phyloP scores from a whole-genome alignment of 2,113 vertebrate species.

The Ictalurus furcatus region DNA sequence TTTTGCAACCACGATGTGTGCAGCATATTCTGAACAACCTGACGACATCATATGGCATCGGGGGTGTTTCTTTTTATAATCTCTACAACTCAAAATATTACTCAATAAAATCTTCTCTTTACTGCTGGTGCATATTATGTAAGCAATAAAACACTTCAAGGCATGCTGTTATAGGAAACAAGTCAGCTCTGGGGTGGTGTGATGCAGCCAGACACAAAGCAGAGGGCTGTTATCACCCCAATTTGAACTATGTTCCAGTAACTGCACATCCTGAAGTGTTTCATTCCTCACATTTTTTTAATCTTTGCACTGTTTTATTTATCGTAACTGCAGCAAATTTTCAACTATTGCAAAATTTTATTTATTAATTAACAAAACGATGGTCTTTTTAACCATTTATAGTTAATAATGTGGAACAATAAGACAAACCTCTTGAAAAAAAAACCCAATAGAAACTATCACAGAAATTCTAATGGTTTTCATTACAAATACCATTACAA shows the following conservation, averaged over 20 bases:
- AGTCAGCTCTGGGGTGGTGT: not conserved
- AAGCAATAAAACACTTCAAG: not conserved
- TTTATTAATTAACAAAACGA: not conserved
- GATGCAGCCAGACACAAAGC: not conserved
- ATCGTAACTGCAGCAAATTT: not conserved
- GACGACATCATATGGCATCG: not conserved
- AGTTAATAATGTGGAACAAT: not conserved
- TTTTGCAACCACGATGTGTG: conserved; percentile 77
- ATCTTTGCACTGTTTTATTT: not conserved
- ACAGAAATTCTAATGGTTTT: too few species aligned
- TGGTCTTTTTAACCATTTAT: not conserved
- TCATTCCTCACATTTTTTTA: not conserved
- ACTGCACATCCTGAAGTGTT: not conserved
- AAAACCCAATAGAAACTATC: too few species aligned
- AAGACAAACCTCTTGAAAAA: not conserved
- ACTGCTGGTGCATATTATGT: not conserved
- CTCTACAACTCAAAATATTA: conserved; percentile 13
- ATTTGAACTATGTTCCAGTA: not conserved
- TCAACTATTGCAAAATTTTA: not conserved
- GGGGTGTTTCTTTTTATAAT: not conserved
- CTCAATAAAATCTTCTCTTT: not conserved
- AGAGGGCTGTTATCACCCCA: not conserved
- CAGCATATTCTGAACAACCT: conserved; percentile 66
- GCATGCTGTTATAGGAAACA: not conserved
- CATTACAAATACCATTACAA: too few species aligned